Evolutionary conservation across 2,113 vertebrate species (phyloP).

Genomic region (Chaetops frenatus): DNA sequence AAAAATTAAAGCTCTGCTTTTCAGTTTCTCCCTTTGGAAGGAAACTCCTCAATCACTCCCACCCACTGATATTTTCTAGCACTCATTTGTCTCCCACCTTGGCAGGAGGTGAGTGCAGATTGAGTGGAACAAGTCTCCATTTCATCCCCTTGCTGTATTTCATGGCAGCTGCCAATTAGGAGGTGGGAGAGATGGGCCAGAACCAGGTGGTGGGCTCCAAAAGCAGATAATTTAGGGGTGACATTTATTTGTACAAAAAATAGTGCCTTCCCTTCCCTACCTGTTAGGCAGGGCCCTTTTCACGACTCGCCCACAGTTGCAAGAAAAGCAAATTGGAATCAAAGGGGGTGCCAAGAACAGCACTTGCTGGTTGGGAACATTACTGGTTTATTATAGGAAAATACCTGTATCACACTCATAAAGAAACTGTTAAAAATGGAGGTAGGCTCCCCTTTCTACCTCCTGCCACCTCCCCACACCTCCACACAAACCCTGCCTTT

Average conservation of each 20-base stretch:
- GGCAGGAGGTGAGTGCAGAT: neutral
- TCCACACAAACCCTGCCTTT: neutral
- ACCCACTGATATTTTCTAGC: neutral
- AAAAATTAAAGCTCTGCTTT: neutral
- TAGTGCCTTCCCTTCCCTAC: slow-evolving; percentile 25
- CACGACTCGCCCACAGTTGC: neutral
- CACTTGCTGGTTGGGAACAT: slow-evolving; percentile 27
- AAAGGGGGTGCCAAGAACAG: slow-evolving; percentile 44
- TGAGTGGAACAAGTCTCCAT: neutral
- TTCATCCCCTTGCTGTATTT: slow-evolving; percentile 28
- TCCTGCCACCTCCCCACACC: slow-evolving; percentile 27
- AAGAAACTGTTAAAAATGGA: slow-evolving; percentile 26
- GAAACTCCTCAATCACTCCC: neutral
- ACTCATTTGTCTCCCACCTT: neutral
- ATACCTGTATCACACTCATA: slow-evolving; percentile 45
- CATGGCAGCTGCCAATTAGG: slow-evolving; percentile 2
- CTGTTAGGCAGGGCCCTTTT: slow-evolving; percentile 2
- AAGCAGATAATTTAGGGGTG: slow-evolving; percentile 51
- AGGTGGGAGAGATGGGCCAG: slow-evolving; percentile 19
- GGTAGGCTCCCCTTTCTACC: slow-evolving; percentile 1
- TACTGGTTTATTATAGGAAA: slow-evolving; percentile 56
- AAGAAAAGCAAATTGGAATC: slow-evolving; percentile 52
- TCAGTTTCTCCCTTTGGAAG: neutral
- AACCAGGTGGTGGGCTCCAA: slow-evolving; percentile 15
- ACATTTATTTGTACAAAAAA: slow-evolving; percentile 54